Base-by-base conservation (phyloP, 2,113 vertebrate genomes). In the Stictonetta naevosa region DNA sequence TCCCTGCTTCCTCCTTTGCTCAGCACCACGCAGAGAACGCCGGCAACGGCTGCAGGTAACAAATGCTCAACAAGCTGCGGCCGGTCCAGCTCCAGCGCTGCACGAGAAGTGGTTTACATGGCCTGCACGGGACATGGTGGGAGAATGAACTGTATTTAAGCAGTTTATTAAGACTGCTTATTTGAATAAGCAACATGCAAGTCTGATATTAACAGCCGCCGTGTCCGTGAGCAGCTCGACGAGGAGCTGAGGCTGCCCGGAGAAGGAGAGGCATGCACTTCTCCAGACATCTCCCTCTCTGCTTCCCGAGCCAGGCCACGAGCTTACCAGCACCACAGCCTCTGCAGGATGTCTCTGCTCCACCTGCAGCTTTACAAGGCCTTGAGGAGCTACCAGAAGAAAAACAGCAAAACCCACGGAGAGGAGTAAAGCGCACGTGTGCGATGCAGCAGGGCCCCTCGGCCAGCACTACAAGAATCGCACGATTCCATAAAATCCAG, bases 131-230 rank as follows among this genome's bases (percentile, higher is more conserved):
- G 58, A 60, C 22, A 28, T 26, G 4, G 29, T 1, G 12, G 25
- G 38, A 76, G 25, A 93, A 87, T 4, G 5, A 79, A 71, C 55
- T 48, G 2, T 22, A 42, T n/a, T 46, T 42, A 52, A 75, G 62
- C 33, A 52, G 10, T n/a, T 48, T 21, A 64, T 31, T 23, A 77
- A 55, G 67, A 50, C 5, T 6, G 21, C 13, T 50, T 13, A 58
- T 11, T 20, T 26, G 13, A 36, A 56, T n/a, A 33, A 83, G 29
- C 0, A 0, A 29, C 3, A 5, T 31, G 15, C 31, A 58, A 38
- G 36, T 38, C 59, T 44, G 33, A 3, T n/a, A 58, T 44, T 44
- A 76, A 29, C 2, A 5, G 73, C 33, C 14, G 8, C 11, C 1
- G 3, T 9, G 8, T 31, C 62, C 50, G 68, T 46, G 48, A 91